Base-by-base conservation (phyloP, 2,113 vertebrate genomes). In the Microcebus jonahi region DNA sequence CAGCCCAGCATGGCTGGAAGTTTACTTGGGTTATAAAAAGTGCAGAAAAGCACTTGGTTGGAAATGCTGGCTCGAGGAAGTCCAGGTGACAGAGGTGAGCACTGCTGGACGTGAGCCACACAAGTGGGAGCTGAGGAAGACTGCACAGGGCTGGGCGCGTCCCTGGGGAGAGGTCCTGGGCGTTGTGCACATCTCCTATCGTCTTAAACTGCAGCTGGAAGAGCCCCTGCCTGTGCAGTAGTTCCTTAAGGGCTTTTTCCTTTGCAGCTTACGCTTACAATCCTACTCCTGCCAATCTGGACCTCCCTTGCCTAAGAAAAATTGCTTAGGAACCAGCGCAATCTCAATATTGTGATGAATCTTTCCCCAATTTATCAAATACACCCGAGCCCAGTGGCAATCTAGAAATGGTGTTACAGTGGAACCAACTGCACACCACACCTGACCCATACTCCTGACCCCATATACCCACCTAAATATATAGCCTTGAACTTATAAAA, bases 81-180 rank as follows among this genome's bases (percentile, higher is more conserved):
- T 21, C 71, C 12, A 27, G 59, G 20, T 4, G 34, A 11, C 1
- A 27, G 21, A 42, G 48, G 10, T 3, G 8, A 29, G 25, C 5
- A 3, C 53, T 12, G 1, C 15, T 9, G 31, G 14, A 1, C 2
- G 1, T 7, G 17, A 20, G 36, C 31, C 65, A 18, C 23, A 14
- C 0, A 4, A 20, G 27, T 18, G 15, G 15, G 25, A 18, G 4
- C 27, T 55, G 20, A 39, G 29, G 31, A 23, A 48, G 25, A 27
- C 14, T 14, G 23, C 0, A 3, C 45, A 23, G 36, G 75, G 29
- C 10, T 3, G 20, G 59, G 31, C 1, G 2, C 5, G 0, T 13
- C 45, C n/a, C 2, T 10, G 55, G 7, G 31, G 31, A 31, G 15
- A 21, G 3, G 25, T 36, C 73, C 39, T n/a, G 2, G 1, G 13